A percentile compares a stretch with the other conserved stretches of the same genome.
These are phyloP conservation scores for Thereva nobilitata DNA, from an alignment of 2,888 invertebrate species.

Conservation along the genomic window DNA sequence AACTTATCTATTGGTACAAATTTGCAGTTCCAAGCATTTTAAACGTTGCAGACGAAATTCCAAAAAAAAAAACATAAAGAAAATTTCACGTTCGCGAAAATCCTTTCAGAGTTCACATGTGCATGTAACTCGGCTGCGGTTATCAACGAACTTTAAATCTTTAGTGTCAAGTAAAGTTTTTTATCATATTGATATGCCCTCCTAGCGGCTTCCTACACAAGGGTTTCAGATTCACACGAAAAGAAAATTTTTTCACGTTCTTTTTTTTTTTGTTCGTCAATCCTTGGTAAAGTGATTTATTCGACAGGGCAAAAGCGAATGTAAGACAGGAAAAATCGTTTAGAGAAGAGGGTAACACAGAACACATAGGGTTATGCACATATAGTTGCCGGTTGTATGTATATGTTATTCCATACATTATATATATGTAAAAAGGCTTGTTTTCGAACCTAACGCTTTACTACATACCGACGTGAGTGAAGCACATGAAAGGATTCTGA, in stretches of 20 bases:
- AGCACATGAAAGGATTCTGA: slow-evolving; percentile 24
- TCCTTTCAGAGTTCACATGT: no score
- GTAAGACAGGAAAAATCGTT: slow-evolving; percentile 36
- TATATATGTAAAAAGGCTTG: no score
- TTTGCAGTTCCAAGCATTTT: no score
- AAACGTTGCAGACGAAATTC: no score
- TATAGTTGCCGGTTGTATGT: background rate
- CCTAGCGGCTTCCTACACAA: background rate
- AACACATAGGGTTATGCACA: background rate
- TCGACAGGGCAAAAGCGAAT: slow-evolving; percentile 29
- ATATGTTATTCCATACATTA: background rate
- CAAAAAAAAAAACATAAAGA: no score
- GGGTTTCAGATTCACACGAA: slow-evolving; percentile 11
- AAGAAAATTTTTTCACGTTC: slow-evolving; percentile 22
- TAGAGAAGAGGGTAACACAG: slow-evolving; percentile 20
- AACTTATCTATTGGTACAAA: no score
- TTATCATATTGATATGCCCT: slow-evolving; percentile 32
- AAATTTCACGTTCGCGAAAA: no score
- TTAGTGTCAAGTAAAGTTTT: slow-evolving; percentile 29
- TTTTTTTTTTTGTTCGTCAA: slow-evolving; percentile 14
- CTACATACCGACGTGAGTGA: slow-evolving; percentile 8
- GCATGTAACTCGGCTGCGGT: background rate
- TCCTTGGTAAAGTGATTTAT: slow-evolving; percentile 35
- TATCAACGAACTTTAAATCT: slow-evolving; percentile 24
- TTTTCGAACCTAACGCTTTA: no score